Evolutionary conservation across 2,888 invertebrate species (phyloP).

Genomic region (Xestia xanthographa): DNA sequence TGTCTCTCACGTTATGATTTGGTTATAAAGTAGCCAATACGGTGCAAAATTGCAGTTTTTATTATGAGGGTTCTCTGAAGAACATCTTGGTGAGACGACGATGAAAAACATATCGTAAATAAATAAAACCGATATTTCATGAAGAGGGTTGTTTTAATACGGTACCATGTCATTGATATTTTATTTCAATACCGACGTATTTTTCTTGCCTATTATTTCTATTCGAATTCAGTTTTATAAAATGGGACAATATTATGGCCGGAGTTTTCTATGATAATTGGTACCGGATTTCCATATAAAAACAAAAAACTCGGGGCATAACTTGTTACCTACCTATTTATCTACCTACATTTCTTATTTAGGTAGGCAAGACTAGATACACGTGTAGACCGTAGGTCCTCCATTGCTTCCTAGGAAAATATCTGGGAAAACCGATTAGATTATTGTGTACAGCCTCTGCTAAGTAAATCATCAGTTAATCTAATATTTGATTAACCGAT

Average conservation of each 20-base stretch:
- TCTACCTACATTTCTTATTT: background rate
- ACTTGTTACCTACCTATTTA: background rate
- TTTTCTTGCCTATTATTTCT: conserved; percentile 2
- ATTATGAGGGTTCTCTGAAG: conserved; percentile 7
- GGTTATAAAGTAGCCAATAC: conserved; percentile 20
- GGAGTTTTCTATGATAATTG: background rate
- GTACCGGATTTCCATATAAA: conserved; percentile 16
- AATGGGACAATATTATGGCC: background rate
- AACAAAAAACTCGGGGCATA: background rate
- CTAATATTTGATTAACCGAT: conserved; percentile 23
- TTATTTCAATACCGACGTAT: background rate
- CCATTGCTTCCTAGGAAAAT: background rate
- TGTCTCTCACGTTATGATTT: conserved; percentile 40
- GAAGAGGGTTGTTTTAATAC: background rate
- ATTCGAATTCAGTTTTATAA: background rate
- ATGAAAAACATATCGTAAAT: background rate
- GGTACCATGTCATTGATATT: background rate
- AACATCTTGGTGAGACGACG: conserved; percentile 5
- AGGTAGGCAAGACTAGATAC: background rate
- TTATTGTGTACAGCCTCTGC: background rate
- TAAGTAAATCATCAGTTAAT: background rate
- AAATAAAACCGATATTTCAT: conserved; percentile 4
- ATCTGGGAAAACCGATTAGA: background rate
- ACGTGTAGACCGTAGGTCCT: background rate
- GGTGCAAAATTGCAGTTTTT: conserved; percentile 25